These are phyloP conservation scores for Picus viridis DNA, from an alignment of 2,797 vertebrate genomes.

Conservation along the genomic window DNA sequence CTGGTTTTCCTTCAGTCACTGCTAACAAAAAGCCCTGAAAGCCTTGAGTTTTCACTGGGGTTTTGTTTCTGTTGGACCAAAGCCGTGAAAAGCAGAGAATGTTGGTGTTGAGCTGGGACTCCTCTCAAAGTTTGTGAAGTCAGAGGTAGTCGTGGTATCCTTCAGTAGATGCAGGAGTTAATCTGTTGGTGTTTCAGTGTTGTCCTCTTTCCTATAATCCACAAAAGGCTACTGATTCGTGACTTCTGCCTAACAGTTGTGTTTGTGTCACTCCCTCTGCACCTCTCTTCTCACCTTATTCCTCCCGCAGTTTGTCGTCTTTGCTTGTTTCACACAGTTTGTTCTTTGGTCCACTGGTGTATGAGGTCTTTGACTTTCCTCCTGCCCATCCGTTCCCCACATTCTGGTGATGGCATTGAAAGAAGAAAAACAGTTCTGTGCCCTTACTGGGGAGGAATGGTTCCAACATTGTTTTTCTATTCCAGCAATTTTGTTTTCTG, in stretches of 20 bases:
- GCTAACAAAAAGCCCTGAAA: neutral
- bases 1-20: neutral
- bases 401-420: accelerated
- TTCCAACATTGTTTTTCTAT: neutral
- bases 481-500: neutral
- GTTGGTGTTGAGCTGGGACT: neutral
- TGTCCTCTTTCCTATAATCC: neutral
- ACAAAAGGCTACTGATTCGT: neutral
- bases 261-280: neutral
- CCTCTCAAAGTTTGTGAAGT: neutral
- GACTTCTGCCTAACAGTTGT: neutral
- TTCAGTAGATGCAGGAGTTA: neutral
- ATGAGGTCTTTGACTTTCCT: neutral
- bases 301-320: neutral
- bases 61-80: neutral
- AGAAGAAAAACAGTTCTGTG: neutral
- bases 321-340: neutral
- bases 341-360: neutral
- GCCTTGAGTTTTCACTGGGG: neutral
- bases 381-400: accelerated
- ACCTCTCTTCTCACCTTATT: neutral
- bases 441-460: neutral
- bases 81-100: neutral
- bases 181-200: neutral
- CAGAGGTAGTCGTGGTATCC: neutral